phyloP scores from a whole-genome alignment of 1,140 invertebrate species.

The Drosophila kikkawai region DNA sequence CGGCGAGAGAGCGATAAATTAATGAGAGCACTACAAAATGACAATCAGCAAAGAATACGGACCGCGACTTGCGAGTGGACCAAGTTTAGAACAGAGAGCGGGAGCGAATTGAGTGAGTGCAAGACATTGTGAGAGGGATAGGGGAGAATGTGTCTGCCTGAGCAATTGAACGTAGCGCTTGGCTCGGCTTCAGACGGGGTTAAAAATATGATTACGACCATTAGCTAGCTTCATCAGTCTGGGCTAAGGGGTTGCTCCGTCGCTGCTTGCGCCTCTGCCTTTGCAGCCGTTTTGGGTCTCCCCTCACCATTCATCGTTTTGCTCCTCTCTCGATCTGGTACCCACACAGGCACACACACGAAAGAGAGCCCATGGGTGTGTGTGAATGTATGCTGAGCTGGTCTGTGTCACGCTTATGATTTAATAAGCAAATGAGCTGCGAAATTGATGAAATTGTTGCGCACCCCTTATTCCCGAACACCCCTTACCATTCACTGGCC shows the following conservation, averaged over 20 bases:
- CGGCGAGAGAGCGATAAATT: conserved; percentile 59
- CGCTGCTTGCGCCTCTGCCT: conserved; percentile 5
- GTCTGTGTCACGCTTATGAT: conserved; percentile 75
- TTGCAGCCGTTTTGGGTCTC: neutral
- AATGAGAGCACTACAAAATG: conserved; percentile 66
- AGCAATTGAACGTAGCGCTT: conserved; percentile 55
- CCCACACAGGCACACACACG: neutral
- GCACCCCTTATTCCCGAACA: neutral
- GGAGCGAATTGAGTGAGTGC: conserved; percentile 4
- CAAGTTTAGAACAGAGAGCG: conserved; percentile 73
- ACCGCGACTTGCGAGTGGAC: conserved; percentile 53
- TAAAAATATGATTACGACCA: conserved; percentile 67
- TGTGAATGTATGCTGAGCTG: conserved; percentile 13
- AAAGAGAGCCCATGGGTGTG: conserved; percentile 5
- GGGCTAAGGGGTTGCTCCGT: conserved; percentile 53
- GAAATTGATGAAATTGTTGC: conserved; percentile 76
- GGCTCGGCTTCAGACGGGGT: conserved; percentile 56
- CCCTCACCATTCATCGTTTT: neutral
- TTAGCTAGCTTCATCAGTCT: conserved; percentile 8
- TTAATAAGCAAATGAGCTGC: conserved; percentile 83
- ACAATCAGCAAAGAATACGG: conserved; percentile 59
- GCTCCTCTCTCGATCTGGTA: conserved; percentile 22
- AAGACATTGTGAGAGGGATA: neutral
- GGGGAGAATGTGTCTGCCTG: conserved; percentile 30
- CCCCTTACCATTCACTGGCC: conserved; percentile 3